Evolutionary conservation across 2,113 vertebrate species (phyloP), one percentile per base, ranked within the genome.

Genomic region (Coptodon bakossiorum): DNA sequence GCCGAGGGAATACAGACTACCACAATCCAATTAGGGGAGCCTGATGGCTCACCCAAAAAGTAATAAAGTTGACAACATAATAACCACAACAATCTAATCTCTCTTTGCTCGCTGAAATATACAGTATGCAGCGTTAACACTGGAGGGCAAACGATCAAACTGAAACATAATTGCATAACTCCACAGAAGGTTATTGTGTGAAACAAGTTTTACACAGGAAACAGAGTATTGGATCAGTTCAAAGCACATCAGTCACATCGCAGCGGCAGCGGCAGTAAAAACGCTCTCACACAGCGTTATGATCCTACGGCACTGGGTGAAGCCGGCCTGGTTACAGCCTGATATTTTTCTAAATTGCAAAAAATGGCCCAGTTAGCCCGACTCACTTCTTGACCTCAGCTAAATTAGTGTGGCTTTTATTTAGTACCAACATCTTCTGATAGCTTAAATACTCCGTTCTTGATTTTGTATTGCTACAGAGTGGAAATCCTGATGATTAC

Each of bases 1-100:
- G 82, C 84, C 3, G 48, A 59, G 89, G 88, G 86, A 91, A 92
- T 63, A 81, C 86, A 82, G 78, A 85, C 82, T 14, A 85, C 59
- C 83, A 57, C 79, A 78, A 92, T 95, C 91, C 91, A 92, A 93
- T 93, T 93, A 93, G 90, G 57, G 52, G 34, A 83, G 87, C 50
- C 71, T 16, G 54, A 63, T 54, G 88, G 84, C 83, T 66, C 79
- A 4, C 45, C 59, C 63, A 83, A 89, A 95, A 93, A 93, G 82
- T 92, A 94, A 94, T 93, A 92, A 94, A 92, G 93, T 89, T 89
- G 89, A 92, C 88, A 91, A 87, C 88, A 82, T 91, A 91, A 94
- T 91, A 94, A 93, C 83, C 83, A 86, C 87, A 89, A 92, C 89
- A 92, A 91, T 93, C 89, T 89, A 87, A 93, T 92, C 88, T 89